Percentiles rank a stretch among this genome's conserved stretches.
These are phyloP conservation scores for Rhea americana DNA, from an alignment of 2,113 vertebrate species.

Conservation along the genomic window DNA sequence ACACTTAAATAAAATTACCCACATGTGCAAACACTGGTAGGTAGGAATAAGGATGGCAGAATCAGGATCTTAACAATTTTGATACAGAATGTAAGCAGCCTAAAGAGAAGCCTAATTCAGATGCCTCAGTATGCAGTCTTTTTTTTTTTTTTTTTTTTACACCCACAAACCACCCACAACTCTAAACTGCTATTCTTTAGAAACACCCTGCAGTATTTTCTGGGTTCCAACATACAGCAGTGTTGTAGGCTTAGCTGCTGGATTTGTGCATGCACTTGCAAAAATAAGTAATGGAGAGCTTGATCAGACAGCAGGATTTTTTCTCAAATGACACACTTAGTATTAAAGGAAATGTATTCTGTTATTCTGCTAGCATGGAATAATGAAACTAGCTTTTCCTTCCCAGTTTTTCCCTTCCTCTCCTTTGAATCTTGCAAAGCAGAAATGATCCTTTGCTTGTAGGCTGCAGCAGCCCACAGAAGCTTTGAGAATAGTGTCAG, in stretches of 20 bases:
- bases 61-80: conserved; percentile 31
- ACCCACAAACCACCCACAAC: conserved; percentile 68
- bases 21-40: not conserved
- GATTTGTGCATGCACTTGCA: conserved; percentile 50
- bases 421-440: conserved; percentile 57
- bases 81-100: conserved; percentile 54
- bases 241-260: conserved; percentile 51
- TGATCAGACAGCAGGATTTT: conserved; percentile 61
- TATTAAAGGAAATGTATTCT: conserved; percentile 68
- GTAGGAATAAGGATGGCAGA: conserved; percentile 43
- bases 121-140: conserved; percentile 37
- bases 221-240: conserved; percentile 46
- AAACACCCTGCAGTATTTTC: conserved; percentile 67
- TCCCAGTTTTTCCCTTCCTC: not conserved
- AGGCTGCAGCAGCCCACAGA: conserved; percentile 67
- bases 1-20: conserved; percentile 8
- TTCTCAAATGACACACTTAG: conserved; percentile 66
- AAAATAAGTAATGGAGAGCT: conserved; percentile 59
- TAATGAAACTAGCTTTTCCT: conserved; percentile 65
- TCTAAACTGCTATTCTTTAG: conserved; percentile 66
- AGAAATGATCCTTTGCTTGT: conserved; percentile 58
- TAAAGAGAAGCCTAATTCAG: conserved; percentile 63
- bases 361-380: conserved; percentile 70
- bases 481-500: conserved; percentile 68
- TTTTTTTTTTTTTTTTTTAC: conserved; percentile 69